phyloP scores from a whole-genome alignment of 2,113 vertebrate genomes.

The Eptesicus fuscus region DNA sequence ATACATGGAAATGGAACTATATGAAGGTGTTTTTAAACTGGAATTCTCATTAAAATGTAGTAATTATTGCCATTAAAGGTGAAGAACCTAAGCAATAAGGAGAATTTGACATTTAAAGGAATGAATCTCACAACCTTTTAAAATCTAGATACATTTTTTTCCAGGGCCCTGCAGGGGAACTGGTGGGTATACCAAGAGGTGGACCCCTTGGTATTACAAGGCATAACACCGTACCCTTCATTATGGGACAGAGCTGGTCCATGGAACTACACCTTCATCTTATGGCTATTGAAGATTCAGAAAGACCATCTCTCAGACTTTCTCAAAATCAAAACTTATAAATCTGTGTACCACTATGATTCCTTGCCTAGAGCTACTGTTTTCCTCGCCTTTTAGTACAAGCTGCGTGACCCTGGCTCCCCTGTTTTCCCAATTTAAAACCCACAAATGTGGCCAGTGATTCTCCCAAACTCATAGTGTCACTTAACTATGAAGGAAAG shows the following conservation, averaged over 20 bases:
- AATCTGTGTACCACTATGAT: neutral
- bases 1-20: neutral
- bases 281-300: neutral
- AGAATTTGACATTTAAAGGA: neutral
- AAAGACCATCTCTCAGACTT: neutral
- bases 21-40: neutral
- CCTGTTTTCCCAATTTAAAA: too few species aligned
- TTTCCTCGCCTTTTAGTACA: neutral
- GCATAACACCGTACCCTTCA: neutral
- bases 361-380: neutral
- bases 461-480: neutral
- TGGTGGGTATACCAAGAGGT: neutral
- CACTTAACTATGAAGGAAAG: neutral
- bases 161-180: neutral
- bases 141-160: neutral
- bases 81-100: neutral
- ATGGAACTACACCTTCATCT: neutral
- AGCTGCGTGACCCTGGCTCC: neutral
- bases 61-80: neutral
- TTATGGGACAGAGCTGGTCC: neutral
- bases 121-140: neutral
- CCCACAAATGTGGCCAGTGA: too few species aligned
- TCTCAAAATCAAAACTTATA: constrained; percentile 5
- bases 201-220: neutral
- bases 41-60: neutral